Conservation (phyloP, 2,797 vertebrate genomes). For the Podargus strigoides region DNA sequence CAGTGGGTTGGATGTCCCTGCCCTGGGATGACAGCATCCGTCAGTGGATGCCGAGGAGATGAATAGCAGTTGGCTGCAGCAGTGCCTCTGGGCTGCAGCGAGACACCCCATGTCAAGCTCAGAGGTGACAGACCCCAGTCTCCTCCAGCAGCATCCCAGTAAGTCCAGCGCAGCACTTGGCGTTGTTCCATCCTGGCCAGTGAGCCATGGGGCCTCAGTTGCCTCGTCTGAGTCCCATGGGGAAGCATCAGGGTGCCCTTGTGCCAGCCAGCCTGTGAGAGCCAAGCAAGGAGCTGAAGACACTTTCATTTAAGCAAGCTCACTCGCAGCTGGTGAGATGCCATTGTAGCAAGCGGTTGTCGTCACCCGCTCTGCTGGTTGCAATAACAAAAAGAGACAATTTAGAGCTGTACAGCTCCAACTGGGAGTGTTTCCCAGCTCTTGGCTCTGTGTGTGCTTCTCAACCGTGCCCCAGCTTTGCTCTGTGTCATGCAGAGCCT, state of each 20-base stretch:
- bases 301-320: not conserved
- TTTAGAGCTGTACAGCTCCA: not conserved
- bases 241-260: not conserved
- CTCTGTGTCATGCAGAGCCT: not conserved
- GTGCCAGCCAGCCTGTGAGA: not conserved
- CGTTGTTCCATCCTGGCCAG: not conserved
- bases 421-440: not conserved
- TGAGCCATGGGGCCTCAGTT: not conserved
- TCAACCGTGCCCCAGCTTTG: not conserved
- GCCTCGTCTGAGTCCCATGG: not conserved
- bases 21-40: not conserved
- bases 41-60: not conserved
- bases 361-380: not conserved
- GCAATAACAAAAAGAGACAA: not conserved
- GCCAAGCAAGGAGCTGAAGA: not conserved
- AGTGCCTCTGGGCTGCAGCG: not conserved
- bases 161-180: not conserved
- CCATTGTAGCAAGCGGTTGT: not conserved
- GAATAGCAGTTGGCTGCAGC: not conserved
- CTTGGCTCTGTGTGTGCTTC: not conserved
- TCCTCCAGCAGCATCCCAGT: not conserved
- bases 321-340: not conserved
- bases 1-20: not conserved
- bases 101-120: rapidly evolving
- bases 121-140: not conserved